Conservation (phyloP, 2,888 invertebrate species). For the Siphlonurus alternatus region DNA sequence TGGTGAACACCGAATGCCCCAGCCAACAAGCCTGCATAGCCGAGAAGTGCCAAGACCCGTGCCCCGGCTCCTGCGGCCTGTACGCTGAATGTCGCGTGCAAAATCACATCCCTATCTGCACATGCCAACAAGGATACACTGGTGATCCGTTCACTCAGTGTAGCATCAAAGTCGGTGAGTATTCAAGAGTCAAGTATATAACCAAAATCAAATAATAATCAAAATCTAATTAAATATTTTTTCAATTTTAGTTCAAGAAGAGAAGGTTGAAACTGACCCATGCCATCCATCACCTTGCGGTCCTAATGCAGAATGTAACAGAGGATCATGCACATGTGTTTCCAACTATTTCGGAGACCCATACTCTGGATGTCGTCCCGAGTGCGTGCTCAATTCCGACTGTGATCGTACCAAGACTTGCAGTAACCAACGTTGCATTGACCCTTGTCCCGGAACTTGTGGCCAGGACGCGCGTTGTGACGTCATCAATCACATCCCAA, state of each 20-base stretch:
- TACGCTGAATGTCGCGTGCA: conserved; percentile 16
- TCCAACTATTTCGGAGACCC: conserved; percentile 20
- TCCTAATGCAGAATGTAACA: conserved; percentile 17
- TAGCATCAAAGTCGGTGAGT: conserved; percentile 9
- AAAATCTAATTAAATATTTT: not conserved
- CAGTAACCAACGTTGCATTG: conserved; percentile 53
- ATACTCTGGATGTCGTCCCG: conserved; percentile 51
- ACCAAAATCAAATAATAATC: not conserved
- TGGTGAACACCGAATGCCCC: conserved; percentile 19
- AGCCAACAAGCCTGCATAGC: conserved; percentile 22
- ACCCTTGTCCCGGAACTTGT: conserved; percentile 43
- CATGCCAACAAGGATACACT: conserved; percentile 20
- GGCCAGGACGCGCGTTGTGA: conserved; percentile 36
- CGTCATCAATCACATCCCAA: conserved; percentile 24
- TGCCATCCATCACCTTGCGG: conserved; percentile 18
- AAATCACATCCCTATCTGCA: conserved; percentile 17
- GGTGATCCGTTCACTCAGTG: conserved; percentile 21
- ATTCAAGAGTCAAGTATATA: not conserved
- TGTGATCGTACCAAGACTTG: conserved; percentile 52
- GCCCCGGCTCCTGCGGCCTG: conserved; percentile 15
- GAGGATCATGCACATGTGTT: conserved; percentile 20
- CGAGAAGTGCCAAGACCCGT: conserved; percentile 20
- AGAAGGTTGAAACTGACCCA: conserved; percentile 2
- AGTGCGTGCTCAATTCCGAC: conserved; percentile 59
- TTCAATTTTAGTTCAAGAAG: conserved; percentile 4